These are phyloP conservation scores for Baronia brevicornis DNA, from an alignment of 2,888 invertebrate species.

Conservation along the genomic window DNA sequence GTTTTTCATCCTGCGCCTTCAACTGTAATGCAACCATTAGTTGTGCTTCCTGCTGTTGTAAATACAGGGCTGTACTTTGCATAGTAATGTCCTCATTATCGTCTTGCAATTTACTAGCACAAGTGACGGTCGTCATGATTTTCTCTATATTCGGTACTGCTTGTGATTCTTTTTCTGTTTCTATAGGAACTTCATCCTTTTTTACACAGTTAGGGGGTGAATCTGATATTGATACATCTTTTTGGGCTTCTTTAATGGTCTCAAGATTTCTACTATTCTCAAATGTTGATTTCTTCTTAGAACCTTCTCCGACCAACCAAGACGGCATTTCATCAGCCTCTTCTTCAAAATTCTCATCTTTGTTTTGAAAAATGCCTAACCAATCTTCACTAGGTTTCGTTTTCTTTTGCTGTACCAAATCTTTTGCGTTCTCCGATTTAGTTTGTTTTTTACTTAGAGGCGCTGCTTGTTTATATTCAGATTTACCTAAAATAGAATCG, in stretches of 20 bases:
- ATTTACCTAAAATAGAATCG: slow-evolving; percentile 47
- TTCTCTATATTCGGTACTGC: slow-evolving; percentile 16
- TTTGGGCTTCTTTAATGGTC: slow-evolving; percentile 17
- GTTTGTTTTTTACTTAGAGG: slow-evolving; percentile 33
- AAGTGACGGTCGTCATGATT: slow-evolving; percentile 18
- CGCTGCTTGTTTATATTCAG: slow-evolving; percentile 34
- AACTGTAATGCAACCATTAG: slow-evolving; percentile 76
- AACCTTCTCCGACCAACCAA: slow-evolving; percentile 49
- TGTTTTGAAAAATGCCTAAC: slow-evolving; percentile 63
- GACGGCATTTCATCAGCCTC: slow-evolving; percentile 50
- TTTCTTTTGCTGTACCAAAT: slow-evolving; percentile 31
- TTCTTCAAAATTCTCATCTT: slow-evolving; percentile 37
- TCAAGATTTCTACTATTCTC: slow-evolving; percentile 25
- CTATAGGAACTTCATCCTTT: slow-evolving; percentile 13
- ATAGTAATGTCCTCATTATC: slow-evolving; percentile 60
- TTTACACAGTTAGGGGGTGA: slow-evolving; percentile 16
- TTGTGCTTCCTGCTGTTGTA: slow-evolving; percentile 79
- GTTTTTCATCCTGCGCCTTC: slow-evolving; percentile 78
- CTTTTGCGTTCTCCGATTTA: slow-evolving; percentile 27
- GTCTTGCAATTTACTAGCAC: slow-evolving; percentile 27
- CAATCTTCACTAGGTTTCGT: slow-evolving; percentile 55
- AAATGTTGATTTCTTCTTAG: slow-evolving; percentile 40
- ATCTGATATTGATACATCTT: slow-evolving; percentile 19
- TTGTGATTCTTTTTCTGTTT: slow-evolving; percentile 20
- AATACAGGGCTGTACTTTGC: slow-evolving; percentile 71